Evolutionary conservation across 2,797 vertebrate species (phyloP).

Genomic region (Cuculus canorus): DNA sequence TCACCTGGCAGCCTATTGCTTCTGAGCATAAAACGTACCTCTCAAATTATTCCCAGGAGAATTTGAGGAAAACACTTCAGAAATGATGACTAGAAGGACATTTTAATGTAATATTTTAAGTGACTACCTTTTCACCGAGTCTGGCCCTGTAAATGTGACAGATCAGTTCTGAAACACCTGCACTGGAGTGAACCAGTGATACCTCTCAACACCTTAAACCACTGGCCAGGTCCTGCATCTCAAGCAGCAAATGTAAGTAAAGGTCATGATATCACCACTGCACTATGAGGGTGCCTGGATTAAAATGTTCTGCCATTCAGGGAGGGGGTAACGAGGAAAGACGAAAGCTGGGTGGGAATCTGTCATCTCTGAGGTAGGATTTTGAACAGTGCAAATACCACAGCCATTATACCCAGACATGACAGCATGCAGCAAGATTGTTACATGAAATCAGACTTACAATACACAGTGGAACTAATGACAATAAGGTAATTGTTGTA

Average conservation of each 20-base stretch:
- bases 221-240: neutral
- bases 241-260: neutral
- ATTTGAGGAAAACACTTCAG: conserved; percentile 7
- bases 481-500: conserved; percentile 46
- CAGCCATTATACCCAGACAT: conserved; percentile 12
- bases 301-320: conserved; percentile 17
- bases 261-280: conserved; percentile 59
- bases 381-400: conserved; percentile 33
- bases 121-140: conserved; percentile 2
- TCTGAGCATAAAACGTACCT: neutral
- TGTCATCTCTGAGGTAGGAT: conserved; percentile 34
- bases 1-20: neutral
- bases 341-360: neutral
- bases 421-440: conserved; percentile 45
- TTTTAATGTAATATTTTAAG: conserved; percentile 45
- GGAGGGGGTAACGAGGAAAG: neutral
- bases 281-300: conserved; percentile 21
- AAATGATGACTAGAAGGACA: conserved; percentile 27
- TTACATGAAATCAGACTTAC: conserved; percentile 17
- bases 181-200: conserved; percentile 17
- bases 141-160: conserved; percentile 26
- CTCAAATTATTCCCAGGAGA: conserved; percentile 2
- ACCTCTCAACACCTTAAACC: conserved; percentile 26
- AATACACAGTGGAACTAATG: neutral
- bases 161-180: conserved; percentile 57